Percentiles rank a stretch among this genome's conserved stretches.
These are phyloP conservation scores for Zoanthus solanderi DNA, from an alignment of 92 coral and sea anemone genomes.

Conservation along the genomic window DNA sequence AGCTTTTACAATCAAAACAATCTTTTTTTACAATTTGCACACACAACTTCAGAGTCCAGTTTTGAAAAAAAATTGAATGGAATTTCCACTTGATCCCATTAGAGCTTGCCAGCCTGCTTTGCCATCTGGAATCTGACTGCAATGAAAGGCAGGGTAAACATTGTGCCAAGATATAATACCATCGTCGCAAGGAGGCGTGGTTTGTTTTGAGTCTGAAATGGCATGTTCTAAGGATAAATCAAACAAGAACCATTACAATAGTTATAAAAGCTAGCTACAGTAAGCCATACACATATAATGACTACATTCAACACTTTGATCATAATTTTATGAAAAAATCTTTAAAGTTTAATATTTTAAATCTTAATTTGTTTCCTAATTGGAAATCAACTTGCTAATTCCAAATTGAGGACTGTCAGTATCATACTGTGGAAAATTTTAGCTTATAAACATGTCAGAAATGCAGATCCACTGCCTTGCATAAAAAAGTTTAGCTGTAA, in stretches of 20 bases:
- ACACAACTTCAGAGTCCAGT: not conserved
- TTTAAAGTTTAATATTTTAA: too few species aligned
- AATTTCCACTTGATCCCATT: not conserved
- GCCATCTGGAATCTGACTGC: conserved; percentile 99
- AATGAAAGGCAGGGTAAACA: conserved; percentile 89
- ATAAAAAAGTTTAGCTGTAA: too few species aligned
- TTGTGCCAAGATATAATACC: conserved; percentile 81
- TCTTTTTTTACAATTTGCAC: not conserved
- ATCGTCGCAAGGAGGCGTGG: conserved; percentile 85
- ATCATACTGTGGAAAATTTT: too few species aligned
- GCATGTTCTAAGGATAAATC: conserved; percentile 82
- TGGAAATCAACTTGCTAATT: too few species aligned
- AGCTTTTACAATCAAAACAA: not conserved
- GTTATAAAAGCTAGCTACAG: not conserved
- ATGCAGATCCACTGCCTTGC: too few species aligned
- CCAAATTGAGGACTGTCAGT: too few species aligned
- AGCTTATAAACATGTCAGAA: too few species aligned
- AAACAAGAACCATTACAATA: not conserved
- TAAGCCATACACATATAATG: too few species aligned
- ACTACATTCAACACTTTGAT: too few species aligned
- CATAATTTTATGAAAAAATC: too few species aligned
- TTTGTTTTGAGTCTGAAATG: conserved; percentile 98
- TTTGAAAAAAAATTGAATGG: not conserved
- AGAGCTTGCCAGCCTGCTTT: conserved; percentile 64
- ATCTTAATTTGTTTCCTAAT: too few species aligned